These are phyloP conservation scores for Archilochus colubris DNA, from an alignment of 2,113 vertebrate genomes.

Conservation along the genomic window DNA sequence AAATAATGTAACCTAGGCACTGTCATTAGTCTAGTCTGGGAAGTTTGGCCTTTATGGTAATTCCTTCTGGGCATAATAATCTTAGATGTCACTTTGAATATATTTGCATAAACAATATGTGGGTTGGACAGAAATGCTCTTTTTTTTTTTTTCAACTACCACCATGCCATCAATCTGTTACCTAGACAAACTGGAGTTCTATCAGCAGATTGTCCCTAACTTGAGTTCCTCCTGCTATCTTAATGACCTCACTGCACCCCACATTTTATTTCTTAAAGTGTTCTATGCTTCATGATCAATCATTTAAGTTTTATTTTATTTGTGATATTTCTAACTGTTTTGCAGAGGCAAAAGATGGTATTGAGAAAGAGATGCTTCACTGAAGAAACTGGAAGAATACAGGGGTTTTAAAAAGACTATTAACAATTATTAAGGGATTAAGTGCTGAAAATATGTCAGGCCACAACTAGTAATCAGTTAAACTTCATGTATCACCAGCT, in stretches of 20 bases:
- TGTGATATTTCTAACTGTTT: background rate
- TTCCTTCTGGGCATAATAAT: background rate
- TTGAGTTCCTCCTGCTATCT: background rate
- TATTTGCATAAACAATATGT: background rate
- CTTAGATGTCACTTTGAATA: background rate
- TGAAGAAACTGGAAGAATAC: background rate
- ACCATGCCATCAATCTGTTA: background rate
- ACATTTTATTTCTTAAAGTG: background rate
- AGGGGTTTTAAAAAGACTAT: background rate
- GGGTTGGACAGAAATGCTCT: background rate
- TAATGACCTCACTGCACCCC: background rate
- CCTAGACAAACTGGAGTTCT: background rate
- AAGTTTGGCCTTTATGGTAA: background rate
- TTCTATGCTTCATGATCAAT: background rate
- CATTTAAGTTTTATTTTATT: background rate
- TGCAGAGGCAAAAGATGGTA: background rate
- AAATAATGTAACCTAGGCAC: background rate
- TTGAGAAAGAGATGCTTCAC: background rate
- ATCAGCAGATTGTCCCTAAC: background rate
- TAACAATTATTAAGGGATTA: background rate
- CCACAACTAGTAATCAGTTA: background rate
- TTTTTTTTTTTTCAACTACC: background rate
- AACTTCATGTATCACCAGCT: background rate
- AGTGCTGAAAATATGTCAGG: background rate
- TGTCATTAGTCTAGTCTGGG: background rate